phyloP scores from a whole-genome alignment of 2,888 invertebrate species.

The Sclerodermus sp. region DNA sequence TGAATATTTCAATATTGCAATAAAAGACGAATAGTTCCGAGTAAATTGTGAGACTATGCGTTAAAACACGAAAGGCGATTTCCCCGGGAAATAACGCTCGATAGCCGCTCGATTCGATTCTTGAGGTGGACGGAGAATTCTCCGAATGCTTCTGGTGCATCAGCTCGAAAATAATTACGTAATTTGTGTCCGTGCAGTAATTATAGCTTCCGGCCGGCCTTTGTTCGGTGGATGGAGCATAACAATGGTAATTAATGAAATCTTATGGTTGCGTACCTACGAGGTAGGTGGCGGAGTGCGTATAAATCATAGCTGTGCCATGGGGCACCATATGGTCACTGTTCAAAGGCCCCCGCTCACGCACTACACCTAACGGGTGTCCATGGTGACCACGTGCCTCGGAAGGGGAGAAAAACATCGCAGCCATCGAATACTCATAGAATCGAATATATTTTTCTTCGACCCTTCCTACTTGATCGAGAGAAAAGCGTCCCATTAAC shows the following conservation, averaged over 20 bases:
- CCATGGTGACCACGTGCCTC: slow-evolving; percentile 29
- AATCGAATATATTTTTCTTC: neutral
- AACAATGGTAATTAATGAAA: slow-evolving; percentile 40
- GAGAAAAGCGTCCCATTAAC: too few relatives aligned
- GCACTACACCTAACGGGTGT: slow-evolving; percentile 25
- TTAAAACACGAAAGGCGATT: too few relatives aligned
- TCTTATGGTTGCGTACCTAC: slow-evolving; percentile 34
- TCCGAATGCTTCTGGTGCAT: too few relatives aligned
- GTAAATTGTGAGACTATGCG: too few relatives aligned
- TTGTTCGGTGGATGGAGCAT: slow-evolving; percentile 1
- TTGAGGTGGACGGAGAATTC: too few relatives aligned
- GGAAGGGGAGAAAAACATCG: slow-evolving; percentile 5
- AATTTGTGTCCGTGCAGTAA: slow-evolving; percentile 6
- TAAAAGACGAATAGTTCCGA: too few relatives aligned
- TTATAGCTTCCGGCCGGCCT: slow-evolving; percentile 15
- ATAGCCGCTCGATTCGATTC: too few relatives aligned
- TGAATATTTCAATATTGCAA: too few relatives aligned
- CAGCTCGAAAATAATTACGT: too few relatives aligned
- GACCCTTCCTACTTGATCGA: too few relatives aligned
- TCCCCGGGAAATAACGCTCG: too few relatives aligned
- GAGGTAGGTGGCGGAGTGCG: slow-evolving; percentile 19
- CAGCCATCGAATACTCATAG: slow-evolving; percentile 2
- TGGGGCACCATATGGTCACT: slow-evolving; percentile 41
- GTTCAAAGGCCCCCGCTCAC: slow-evolving; percentile 30
- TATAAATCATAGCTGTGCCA: slow-evolving; percentile 42